phyloP scores from a whole-genome alignment of 2,113 vertebrate species.

The Caranx ignobilis region DNA sequence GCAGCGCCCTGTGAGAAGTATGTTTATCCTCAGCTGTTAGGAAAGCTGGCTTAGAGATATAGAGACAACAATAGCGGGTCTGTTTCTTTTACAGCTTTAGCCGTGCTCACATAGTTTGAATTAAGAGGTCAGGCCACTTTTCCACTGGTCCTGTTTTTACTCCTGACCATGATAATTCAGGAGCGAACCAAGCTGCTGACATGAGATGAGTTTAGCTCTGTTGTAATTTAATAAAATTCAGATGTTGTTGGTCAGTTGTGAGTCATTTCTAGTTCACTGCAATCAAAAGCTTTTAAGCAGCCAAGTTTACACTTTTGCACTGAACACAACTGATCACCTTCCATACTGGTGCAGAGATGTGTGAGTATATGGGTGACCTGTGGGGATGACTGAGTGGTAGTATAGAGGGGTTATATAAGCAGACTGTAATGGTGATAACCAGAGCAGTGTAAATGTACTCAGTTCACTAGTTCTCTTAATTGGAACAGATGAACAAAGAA shows the following conservation, averaged over 20 bases:
- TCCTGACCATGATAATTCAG: slow-evolving; percentile 10
- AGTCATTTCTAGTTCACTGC: neutral
- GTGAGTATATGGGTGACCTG: neutral
- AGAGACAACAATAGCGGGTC: slow-evolving; percentile 57
- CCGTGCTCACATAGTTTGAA: slow-evolving; percentile 51
- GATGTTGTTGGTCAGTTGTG: neutral
- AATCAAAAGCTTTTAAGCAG: neutral
- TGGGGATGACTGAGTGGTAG: neutral
- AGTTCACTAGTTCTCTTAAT: neutral
- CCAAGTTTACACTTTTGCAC: slow-evolving; percentile 1
- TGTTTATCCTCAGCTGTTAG: slow-evolving; percentile 60
- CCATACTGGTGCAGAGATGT: neutral
- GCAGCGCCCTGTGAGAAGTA: slow-evolving; percentile 38
- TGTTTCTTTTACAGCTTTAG: slow-evolving; percentile 61
- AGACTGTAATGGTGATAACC: slow-evolving; percentile 16
- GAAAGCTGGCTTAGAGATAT: slow-evolving; percentile 46
- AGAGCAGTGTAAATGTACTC: neutral
- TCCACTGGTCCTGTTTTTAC: slow-evolving; percentile 27
- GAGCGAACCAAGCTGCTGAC: neutral
- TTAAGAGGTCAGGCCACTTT: slow-evolving; percentile 45
- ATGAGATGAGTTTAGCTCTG: neutral
- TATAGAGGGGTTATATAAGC: slow-evolving; percentile 1
- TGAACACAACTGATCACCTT: neutral
- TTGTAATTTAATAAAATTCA: neutral
- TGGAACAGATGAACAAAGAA: neutral